These are phyloP conservation scores for Myripristis jacobus DNA, from an alignment of 2,797 vertebrate species.

Conservation along the genomic window DNA sequence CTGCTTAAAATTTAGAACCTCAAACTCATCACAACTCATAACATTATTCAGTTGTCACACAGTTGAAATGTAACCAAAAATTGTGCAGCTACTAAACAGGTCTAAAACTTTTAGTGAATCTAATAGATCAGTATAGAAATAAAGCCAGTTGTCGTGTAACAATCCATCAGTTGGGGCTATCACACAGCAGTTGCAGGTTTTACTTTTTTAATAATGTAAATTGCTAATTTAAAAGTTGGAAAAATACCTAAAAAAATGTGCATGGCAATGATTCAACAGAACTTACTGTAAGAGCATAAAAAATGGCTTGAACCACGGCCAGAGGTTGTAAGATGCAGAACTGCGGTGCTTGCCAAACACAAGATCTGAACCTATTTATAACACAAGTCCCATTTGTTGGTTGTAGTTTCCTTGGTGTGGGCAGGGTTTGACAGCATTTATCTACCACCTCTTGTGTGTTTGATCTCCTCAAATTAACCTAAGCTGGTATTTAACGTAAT, in stretches of 20 bases:
- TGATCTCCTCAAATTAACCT: constrained; percentile 11
- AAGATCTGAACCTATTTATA: constrained; percentile 7
- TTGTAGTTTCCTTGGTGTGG: constrained; percentile 2
- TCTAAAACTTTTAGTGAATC: background rate
- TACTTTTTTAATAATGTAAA: background rate
- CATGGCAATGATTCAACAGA: background rate
- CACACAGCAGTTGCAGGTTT: background rate
- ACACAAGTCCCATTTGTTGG: no score
- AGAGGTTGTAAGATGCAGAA: constrained; percentile 1
- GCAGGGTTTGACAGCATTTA: constrained; percentile 4
- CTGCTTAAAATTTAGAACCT: no score
- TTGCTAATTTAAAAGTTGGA: background rate
- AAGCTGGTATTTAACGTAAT: background rate
- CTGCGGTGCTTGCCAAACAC: background rate
- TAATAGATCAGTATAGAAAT: background rate
- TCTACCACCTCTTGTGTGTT: constrained; percentile 2
- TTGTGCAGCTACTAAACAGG: no score
- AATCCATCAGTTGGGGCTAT: background rate
- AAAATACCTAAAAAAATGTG: background rate
- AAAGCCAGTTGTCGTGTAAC: background rate
- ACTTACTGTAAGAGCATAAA: background rate
- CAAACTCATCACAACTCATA: no score
- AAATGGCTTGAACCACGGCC: background rate
- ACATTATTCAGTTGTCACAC: no score
- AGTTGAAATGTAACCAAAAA: no score